Evolutionary conservation across 2,113 vertebrate species (phyloP).

Genomic region (Lethenteron camtschaticum): DNA sequence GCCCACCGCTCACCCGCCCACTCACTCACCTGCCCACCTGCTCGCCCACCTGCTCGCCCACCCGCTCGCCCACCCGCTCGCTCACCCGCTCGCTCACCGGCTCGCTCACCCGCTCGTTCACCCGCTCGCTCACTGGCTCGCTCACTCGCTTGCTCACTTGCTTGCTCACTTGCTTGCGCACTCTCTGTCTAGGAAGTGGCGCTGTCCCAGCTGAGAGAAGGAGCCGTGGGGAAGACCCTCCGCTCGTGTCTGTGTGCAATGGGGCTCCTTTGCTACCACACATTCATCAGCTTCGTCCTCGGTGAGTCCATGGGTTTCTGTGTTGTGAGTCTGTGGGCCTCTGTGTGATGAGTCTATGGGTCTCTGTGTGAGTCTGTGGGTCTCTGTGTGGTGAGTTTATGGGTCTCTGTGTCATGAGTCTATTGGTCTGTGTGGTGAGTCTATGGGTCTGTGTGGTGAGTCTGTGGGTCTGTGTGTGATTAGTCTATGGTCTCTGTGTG

Average conservation of each 20-base stretch:
- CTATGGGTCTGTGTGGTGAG: background rate
- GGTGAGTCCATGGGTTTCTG: slow-evolving; percentile 16
- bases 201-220: slow-evolving; percentile 27
- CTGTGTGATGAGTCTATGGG: no score
- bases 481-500: background rate
- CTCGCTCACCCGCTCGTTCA: no score
- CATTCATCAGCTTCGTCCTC: slow-evolving; percentile 39
- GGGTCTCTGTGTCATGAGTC: background rate
- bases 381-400: background rate
- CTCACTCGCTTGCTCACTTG: no score
- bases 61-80: no score
- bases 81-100: no score
- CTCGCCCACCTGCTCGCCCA: no score
- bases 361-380: background rate
- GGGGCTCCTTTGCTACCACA: slow-evolving; percentile 42
- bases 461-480: no score
- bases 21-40: no score
- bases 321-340: background rate
- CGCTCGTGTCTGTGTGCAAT: slow-evolving; percentile 40
- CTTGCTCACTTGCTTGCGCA: no score
- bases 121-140: no score
- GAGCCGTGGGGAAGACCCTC: slow-evolving; percentile 27
- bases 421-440: background rate
- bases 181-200: slow-evolving; percentile 25
- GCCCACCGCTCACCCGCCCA: no score